These are phyloP conservation scores for Sebastes fasciatus DNA, from an alignment of 2,113 vertebrate genomes.

Conservation along the genomic window DNA sequence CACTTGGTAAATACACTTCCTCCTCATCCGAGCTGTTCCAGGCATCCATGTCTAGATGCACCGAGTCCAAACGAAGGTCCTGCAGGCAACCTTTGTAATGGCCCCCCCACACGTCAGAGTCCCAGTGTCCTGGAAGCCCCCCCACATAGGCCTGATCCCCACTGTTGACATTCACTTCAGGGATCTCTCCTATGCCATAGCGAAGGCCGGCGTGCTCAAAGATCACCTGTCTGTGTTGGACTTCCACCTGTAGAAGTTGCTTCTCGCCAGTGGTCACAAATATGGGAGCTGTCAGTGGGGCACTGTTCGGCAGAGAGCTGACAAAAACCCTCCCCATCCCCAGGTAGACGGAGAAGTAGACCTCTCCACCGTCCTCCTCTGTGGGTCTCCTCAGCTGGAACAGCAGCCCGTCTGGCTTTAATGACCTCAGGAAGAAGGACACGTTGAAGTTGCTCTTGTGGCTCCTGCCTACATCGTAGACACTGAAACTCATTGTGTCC, in stretches of 20 bases:
- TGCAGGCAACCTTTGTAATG: constrained; percentile 94
- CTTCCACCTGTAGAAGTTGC: constrained; percentile 84
- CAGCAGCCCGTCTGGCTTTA: constrained; percentile 86
- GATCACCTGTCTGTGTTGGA: constrained; percentile 72
- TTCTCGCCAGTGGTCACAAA: constrained; percentile 85
- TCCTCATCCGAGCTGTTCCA: constrained; percentile 53
- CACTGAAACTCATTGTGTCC: constrained; percentile 84
- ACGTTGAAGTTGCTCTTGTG: constrained; percentile 86
- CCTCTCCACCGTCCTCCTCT: constrained; percentile 26
- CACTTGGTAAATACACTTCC: constrained; percentile 60
- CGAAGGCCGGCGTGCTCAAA: constrained; percentile 69
- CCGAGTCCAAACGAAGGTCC: constrained; percentile 87
- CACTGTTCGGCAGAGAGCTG: constrained; percentile 9
- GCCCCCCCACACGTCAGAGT: constrained; percentile 85
- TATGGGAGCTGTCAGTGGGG: constrained; percentile 70
- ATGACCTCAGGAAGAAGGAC: constrained; percentile 90
- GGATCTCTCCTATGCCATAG: constrained; percentile 80
- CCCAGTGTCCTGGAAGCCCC: constrained; percentile 75
- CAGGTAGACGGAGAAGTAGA: constrained; percentile 87
- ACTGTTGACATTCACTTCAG: constrained; percentile 57
- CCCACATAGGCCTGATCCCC: constrained; percentile 85
- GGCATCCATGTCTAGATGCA: constrained; percentile 75
- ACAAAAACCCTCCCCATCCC: constrained; percentile 82
- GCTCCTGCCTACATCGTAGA: constrained; percentile 76
- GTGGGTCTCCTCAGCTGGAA: constrained; percentile 83